Evolutionary conservation across 1,140 invertebrate species (phyloP).

Genomic region (Octopus sinensis): DNA sequence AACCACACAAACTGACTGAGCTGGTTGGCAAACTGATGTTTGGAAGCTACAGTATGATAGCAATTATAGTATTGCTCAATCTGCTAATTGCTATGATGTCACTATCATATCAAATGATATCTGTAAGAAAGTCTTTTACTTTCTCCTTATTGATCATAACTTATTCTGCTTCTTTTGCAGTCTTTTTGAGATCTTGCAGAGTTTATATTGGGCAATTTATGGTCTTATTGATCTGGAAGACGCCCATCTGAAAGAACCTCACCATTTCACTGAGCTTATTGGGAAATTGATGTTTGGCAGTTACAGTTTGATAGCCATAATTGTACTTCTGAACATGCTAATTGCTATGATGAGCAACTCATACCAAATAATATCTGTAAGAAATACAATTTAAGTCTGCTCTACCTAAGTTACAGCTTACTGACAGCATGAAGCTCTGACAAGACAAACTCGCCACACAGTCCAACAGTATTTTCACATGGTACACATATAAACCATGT

Average conservation of each 20-base stretch:
- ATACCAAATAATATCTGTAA: slow-evolving; percentile 92
- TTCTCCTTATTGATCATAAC: neutral
- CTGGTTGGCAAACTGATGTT: slow-evolving; percentile 71
- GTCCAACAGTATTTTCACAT: too few species aligned
- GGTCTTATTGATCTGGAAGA: slow-evolving; percentile 89
- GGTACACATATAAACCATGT: too few species aligned
- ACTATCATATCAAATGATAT: slow-evolving; percentile 98
- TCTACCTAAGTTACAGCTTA: too few species aligned
- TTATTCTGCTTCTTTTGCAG: slow-evolving; percentile 63
- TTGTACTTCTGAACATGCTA: slow-evolving; percentile 88
- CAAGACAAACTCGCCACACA: too few species aligned
- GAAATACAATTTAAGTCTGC: slow-evolving; percentile 25
- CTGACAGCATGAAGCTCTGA: too few species aligned
- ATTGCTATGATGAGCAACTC: slow-evolving; percentile 99
- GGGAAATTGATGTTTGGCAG: slow-evolving; percentile 69
- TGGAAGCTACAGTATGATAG: slow-evolving; percentile 73
- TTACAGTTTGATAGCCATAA: slow-evolving; percentile 83
- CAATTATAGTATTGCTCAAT: slow-evolving; percentile 94
- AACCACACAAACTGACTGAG: slow-evolving; percentile 63
- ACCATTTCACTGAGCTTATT: slow-evolving; percentile 45
- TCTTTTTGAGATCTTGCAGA: slow-evolving; percentile 93
- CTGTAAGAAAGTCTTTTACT: slow-evolving; percentile 65
- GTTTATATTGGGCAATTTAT: slow-evolving; percentile 93
- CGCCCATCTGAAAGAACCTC: slow-evolving; percentile 82
- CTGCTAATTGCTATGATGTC: slow-evolving; percentile 99